Percentiles rank a stretch among this genome's conserved stretches.
These are phyloP conservation scores for Macquaria australasica DNA, from an alignment of 2,113 vertebrate genomes.

Conservation along the genomic window DNA sequence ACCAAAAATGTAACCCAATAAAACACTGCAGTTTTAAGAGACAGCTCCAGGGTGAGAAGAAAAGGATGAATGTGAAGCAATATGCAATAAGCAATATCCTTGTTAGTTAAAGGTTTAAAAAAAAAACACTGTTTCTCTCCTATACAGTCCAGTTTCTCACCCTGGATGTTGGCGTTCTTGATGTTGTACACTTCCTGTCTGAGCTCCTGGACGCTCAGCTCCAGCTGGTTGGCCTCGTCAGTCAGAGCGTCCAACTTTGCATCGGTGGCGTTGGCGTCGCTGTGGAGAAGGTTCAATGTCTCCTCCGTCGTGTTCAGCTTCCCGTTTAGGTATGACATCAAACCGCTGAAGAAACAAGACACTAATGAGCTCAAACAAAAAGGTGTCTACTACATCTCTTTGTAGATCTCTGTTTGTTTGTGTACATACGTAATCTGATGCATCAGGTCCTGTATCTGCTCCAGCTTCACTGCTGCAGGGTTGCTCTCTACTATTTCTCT, in stretches of 20 bases:
- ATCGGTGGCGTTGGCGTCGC: conserved; percentile 82
- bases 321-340: conserved; percentile 87
- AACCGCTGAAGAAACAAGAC: conserved; percentile 78
- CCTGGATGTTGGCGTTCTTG: conserved; percentile 94
- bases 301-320: conserved; percentile 86
- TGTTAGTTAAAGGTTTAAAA: neutral
- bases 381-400: rapidly evolving
- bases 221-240: conserved; percentile 84
- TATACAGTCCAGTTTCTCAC: conserved; percentile 75
- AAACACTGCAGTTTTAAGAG: neutral
- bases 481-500: conserved; percentile 88
- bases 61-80: neutral
- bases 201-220: conserved; percentile 84
- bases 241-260: conserved; percentile 80
- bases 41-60: neutral
- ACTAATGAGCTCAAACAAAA: neutral
- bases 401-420: neutral
- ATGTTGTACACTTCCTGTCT: conserved; percentile 88
- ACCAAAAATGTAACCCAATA: neutral
- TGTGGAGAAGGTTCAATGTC: conserved; percentile 77
- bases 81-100: neutral
- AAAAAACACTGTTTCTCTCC: neutral
- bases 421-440: conserved; percentile 90
- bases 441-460: conserved; percentile 87
- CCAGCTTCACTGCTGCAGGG: conserved; percentile 87